These are phyloP conservation scores for Drosophila neocordata DNA, from an alignment of 1,140 invertebrate genomes.

Conservation along the genomic window DNA sequence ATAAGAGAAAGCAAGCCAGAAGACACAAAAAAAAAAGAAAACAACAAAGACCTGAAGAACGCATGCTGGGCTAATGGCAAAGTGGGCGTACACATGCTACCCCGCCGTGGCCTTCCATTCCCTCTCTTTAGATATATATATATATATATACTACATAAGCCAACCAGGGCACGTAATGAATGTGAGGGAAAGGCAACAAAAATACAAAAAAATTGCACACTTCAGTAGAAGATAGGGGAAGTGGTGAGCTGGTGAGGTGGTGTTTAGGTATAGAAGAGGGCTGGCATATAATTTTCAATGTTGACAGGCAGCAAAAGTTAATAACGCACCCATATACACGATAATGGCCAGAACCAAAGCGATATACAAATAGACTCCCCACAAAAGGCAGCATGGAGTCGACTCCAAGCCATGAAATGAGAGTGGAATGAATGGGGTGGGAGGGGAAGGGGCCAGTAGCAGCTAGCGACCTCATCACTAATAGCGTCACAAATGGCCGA, in stretches of 20 bases:
- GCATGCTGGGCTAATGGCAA: constrained; percentile 69
- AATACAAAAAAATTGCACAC: constrained; percentile 57
- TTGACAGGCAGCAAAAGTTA: constrained; percentile 77
- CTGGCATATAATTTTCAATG: constrained; percentile 75
- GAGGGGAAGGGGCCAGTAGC: neutral
- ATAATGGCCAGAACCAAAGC: constrained; percentile 54
- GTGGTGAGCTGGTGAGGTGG: too few relatives aligned
- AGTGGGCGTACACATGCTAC: constrained; percentile 14
- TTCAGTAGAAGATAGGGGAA: constrained; percentile 18
- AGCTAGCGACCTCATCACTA: constrained; percentile 38
- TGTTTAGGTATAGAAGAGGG: too few relatives aligned
- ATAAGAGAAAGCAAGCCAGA: neutral
- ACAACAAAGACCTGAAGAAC: constrained; percentile 46
- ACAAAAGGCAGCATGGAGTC: neutral
- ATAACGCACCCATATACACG: constrained; percentile 71
- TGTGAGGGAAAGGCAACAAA: constrained; percentile 58
- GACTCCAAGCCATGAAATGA: neutral
- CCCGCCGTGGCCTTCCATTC: constrained; percentile 14
- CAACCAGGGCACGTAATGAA: constrained; percentile 77
- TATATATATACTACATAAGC: constrained; percentile 41
- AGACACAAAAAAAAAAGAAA: constrained; percentile 17
- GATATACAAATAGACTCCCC: constrained; percentile 43
- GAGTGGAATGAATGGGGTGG: neutral
- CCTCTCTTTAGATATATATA: neutral
- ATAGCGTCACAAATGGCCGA: constrained; percentile 73